Percentiles rank a stretch among this genome's conserved stretches.
Conservation (phyloP, 2,888 invertebrate species). For the Agonopterix arenella region DNA sequence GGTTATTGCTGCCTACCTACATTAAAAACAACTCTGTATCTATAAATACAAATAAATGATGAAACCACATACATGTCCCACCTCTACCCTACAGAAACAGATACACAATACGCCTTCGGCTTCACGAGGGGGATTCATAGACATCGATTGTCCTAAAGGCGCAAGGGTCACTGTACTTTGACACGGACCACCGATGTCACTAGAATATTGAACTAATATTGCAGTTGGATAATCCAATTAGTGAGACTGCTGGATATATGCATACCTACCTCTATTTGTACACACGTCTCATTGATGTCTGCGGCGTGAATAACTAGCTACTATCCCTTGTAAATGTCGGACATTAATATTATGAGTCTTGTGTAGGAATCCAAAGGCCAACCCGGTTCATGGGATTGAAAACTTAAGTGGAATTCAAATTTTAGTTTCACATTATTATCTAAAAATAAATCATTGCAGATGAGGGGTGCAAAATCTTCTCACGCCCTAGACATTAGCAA, state of each 20-base stretch:
- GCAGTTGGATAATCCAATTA: conserved; percentile 63
- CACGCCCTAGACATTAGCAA: conserved; percentile 55
- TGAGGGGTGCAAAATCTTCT: conserved; percentile 30
- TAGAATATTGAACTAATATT: conserved; percentile 59
- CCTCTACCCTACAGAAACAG: conserved; percentile 17
- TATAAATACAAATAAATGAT: neutral
- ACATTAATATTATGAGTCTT: too few relatives aligned
- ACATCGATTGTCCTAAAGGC: conserved; percentile 43
- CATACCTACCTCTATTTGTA: neutral
- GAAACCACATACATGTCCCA: conserved; percentile 3
- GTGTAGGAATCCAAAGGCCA: too few relatives aligned
- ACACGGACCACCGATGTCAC: conserved; percentile 34
- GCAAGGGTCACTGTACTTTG: conserved; percentile 58
- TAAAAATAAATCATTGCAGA: neutral
- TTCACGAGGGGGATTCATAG: conserved; percentile 16
- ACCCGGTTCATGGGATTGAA: too few relatives aligned
- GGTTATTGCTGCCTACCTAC: too few relatives aligned
- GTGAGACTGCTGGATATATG: conserved; percentile 21
- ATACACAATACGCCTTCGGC: conserved; percentile 25
- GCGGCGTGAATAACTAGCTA: too few relatives aligned
- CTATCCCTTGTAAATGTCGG: too few relatives aligned
- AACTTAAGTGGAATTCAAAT: too few relatives aligned
- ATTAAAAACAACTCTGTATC: too few relatives aligned
- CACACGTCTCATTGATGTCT: too few relatives aligned
- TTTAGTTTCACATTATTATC: too few relatives aligned